Evolutionary conservation across 2,797 vertebrate genomes (phyloP).

Genomic region (Ceyx erithaca): DNA sequence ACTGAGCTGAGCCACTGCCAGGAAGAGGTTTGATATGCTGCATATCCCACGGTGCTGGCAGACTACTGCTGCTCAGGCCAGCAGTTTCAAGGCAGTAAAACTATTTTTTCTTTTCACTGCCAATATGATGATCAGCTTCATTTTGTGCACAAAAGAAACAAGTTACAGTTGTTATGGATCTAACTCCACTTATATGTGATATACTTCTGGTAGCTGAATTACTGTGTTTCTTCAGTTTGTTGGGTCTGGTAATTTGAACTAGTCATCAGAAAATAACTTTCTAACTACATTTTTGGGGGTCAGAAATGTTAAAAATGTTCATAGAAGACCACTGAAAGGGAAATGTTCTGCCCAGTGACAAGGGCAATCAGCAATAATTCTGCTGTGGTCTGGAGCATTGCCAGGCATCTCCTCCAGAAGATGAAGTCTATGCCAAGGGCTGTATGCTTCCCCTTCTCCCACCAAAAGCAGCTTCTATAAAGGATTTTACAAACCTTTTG

Average conservation of each 20-base stretch:
- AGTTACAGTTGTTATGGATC: background rate
- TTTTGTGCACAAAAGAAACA: background rate
- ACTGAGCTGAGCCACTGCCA: background rate
- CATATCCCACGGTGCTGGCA: background rate
- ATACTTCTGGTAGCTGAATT: background rate
- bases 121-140: background rate
- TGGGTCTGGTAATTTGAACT: background rate
- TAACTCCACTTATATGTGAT: background rate
- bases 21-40: background rate
- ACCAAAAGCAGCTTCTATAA: background rate
- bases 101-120: background rate
- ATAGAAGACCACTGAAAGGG: background rate
- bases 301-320: background rate
- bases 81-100: background rate
- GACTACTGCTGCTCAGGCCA: background rate
- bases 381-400: background rate
- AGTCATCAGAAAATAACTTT: background rate
- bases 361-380: background rate
- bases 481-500: slow-evolving; percentile 74
- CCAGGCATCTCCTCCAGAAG: background rate
- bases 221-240: background rate
- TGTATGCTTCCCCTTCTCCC: background rate
- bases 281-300: background rate
- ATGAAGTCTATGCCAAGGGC: background rate
- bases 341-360: background rate